Base-by-base conservation (phyloP, 2,113 vertebrate genomes). In the Corvus cornix region DNA sequence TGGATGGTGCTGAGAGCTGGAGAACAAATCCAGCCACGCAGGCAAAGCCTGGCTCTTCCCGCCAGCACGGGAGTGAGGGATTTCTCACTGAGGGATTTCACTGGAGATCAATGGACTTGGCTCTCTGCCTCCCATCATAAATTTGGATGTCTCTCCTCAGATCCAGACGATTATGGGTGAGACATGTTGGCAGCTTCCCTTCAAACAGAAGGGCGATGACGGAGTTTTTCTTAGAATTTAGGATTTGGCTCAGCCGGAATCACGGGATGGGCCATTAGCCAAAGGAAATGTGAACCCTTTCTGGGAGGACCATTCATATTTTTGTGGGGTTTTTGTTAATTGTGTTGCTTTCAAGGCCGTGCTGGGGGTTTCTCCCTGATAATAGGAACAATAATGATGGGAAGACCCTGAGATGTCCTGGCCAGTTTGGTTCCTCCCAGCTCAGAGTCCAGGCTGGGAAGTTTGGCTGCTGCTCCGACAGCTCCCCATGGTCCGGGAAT, bases 141-240 rank as follows among this genome's bases (percentile, higher is more conserved):
- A 91, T 82, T 48, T 75, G 81, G 75, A 73, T 5, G 16, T 62
- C 89, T 94, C 66, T 93, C 41, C 69, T 67, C 68, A 84, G 84
- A 91, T 93, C 44, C 87, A 93, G 84, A 87, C 5, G n/a, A 79
- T 89, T 87, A 68, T 26, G 41, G 69, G 73, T 84, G 94, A 95
- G 94, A 91, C 52, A 23, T 39, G 77, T 73, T 94, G 95, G 94
- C 96, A 97, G 80, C 37, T 97, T 82, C 89, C 53, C 74, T 82
- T 89, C 93, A 72, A 87, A 87, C 89, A 94, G 89, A 91, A 92
- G 81, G 69, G 93, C 8, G 35, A 72, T 68, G 81, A 66, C 3
- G 1, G 85, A 86, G 90, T 43, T 91, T 94, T 84, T 87, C 95
- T 95, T 82, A 37, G 77, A 72, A 64, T 68, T 87, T 60, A 53